A percentile compares a stretch with the other conserved stretches of the same genome.
Evolutionary conservation across 2,113 vertebrate species (phyloP).

Genomic region (Bufo bufo): DNA sequence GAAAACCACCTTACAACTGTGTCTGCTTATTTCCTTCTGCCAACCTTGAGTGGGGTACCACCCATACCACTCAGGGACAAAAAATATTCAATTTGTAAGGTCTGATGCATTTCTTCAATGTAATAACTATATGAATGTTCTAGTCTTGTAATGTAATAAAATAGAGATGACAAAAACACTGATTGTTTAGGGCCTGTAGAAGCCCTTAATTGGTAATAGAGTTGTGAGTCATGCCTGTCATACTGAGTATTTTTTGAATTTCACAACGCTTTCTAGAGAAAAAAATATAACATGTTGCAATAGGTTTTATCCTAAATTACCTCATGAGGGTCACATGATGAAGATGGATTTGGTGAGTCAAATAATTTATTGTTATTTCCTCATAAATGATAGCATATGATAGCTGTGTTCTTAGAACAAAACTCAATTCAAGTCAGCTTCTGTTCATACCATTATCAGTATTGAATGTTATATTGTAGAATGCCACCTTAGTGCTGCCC

Average conservation of each 20-base stretch:
- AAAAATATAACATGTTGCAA: neutral
- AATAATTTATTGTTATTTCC: neutral
- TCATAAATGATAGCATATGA: neutral
- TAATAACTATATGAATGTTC: too few species aligned
- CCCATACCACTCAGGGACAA: too few species aligned
- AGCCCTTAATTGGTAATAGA: neutral
- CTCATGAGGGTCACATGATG: conserved; percentile 2
- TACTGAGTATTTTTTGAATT: neutral
- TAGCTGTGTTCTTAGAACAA: neutral
- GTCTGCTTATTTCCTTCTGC: too few species aligned
- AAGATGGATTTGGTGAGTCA: neutral
- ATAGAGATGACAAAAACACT: too few species aligned
- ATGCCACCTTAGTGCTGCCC: too few species aligned
- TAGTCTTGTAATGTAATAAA: too few species aligned
- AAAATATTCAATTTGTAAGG: too few species aligned
- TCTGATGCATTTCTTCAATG: too few species aligned
- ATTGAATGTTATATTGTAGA: too few species aligned
- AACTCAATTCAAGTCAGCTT: neutral
- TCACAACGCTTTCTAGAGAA: neutral
- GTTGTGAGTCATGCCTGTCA: neutral
- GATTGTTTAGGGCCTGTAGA: too few species aligned
- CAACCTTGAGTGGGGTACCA: too few species aligned
- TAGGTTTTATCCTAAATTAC: neutral
- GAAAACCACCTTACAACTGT: too few species aligned
- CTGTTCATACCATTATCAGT: neutral